Percentiles rank a stretch among this genome's conserved stretches.
Evolutionary conservation across 2,797 vertebrate genomes (phyloP).

Genomic region (Falco columbarius): DNA sequence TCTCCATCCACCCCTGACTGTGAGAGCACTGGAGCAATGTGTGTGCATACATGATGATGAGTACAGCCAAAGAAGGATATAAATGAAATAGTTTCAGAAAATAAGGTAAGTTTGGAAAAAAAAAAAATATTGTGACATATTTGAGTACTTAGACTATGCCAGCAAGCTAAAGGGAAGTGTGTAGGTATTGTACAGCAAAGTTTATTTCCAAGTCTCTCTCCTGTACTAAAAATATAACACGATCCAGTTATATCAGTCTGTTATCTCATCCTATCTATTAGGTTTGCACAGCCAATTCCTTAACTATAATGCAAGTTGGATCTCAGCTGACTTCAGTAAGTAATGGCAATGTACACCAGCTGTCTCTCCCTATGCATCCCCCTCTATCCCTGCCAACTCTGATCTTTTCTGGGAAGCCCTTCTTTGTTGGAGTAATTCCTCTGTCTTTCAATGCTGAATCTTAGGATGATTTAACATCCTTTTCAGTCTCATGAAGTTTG

Average conservation of each 20-base stretch:
- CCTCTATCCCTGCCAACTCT: not conserved
- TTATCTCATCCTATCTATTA: not conserved
- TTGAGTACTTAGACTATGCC: not conserved
- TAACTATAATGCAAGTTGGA: not conserved
- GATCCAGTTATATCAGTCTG: not conserved
- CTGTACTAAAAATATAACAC: not conserved
- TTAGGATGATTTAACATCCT: not conserved
- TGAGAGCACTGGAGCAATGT: not conserved
- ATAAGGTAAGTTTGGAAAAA: not conserved
- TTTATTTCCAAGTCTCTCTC: not conserved
- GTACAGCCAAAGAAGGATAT: not conserved
- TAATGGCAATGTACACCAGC: not conserved
- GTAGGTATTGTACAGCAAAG: not conserved
- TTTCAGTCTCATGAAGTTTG: not conserved
- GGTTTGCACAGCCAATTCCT: not conserved
- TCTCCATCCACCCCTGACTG: not conserved
- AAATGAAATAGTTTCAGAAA: not conserved
- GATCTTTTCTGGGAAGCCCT: not conserved
- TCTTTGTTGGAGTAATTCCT: not conserved
- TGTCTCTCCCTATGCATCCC: not conserved
- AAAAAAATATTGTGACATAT: not conserved
- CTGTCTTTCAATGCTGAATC: not conserved
- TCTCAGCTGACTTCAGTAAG: not conserved
- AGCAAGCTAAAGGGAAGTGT: not conserved
- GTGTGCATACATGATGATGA: not conserved